These are phyloP conservation scores for Bovichtus diacanthus DNA, from an alignment of 2,797 vertebrate genomes.

Conservation along the genomic window DNA sequence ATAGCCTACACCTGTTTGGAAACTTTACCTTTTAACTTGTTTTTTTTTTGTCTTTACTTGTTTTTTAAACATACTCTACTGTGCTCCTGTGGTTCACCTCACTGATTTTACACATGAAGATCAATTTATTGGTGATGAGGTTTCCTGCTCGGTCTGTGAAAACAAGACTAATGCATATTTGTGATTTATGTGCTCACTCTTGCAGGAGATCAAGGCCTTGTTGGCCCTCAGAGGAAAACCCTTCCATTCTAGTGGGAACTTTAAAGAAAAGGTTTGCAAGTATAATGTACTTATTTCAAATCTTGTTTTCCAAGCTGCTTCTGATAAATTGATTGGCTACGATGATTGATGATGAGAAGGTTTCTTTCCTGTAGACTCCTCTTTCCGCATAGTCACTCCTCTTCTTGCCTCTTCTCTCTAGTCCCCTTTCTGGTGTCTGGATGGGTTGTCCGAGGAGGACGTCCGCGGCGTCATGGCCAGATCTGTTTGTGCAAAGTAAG, in stretches of 20 bases:
- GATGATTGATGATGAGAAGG: not conserved
- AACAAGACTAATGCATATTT: not conserved
- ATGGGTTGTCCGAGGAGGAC: conserved; percentile 91
- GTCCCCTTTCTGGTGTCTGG: conserved; percentile 96
- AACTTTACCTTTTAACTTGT: too few relatives aligned
- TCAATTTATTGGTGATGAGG: not conserved
- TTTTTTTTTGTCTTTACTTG: too few relatives aligned
- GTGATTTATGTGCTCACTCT: conserved; percentile 15
- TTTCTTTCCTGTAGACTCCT: not conserved
- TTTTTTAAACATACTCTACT: not conserved
- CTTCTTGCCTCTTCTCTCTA: conserved; percentile 56
- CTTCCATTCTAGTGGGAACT: conserved; percentile 84
- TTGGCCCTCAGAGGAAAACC: conserved; percentile 89
- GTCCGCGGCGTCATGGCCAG: conserved; percentile 91
- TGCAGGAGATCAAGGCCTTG: conserved; percentile 93
- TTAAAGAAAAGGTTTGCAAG: conserved; percentile 87
- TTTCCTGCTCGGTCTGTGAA: not conserved
- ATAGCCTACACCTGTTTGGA: too few relatives aligned
- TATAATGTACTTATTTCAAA: not conserved
- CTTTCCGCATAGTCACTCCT: not conserved
- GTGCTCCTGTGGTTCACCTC: not conserved
- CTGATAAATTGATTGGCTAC: not conserved
- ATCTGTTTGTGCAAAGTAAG: conserved; percentile 99
- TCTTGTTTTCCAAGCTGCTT: not conserved
- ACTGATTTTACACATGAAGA: not conserved